phyloP scores from a whole-genome alignment of 1,140 invertebrate genomes.

The Brachionus manjavacas region DNA sequence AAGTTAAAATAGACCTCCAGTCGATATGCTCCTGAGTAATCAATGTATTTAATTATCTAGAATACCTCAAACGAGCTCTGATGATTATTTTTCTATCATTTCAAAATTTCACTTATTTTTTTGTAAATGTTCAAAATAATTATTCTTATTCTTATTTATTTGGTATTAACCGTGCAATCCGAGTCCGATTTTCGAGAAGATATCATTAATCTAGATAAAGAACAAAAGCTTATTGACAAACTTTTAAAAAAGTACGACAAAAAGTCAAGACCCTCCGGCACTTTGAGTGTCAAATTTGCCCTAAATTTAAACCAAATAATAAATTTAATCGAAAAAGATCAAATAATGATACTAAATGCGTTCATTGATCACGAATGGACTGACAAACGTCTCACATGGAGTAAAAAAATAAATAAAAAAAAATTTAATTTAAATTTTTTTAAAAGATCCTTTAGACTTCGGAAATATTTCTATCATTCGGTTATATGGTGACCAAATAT shows the following conservation, averaged over 20 bases:
- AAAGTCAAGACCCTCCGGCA: slow-evolving; percentile 28
- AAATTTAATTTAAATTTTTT: neutral
- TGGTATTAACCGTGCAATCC: neutral
- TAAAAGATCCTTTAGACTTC: slow-evolving; percentile 7
- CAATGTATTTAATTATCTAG: neutral
- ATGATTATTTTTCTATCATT: neutral
- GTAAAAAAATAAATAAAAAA: neutral
- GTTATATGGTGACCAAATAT: slow-evolving; percentile 5
- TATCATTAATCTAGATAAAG: neutral
- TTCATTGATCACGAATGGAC: slow-evolving; percentile 43
- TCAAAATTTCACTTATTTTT: neutral
- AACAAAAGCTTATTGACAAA: neutral
- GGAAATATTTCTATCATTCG: slow-evolving; percentile 16
- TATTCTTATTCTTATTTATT: neutral
- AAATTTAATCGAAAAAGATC: slow-evolving; percentile 42
- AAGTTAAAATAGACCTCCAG: neutral
- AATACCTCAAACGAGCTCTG: neutral
- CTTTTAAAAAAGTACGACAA: slow-evolving; percentile 34
- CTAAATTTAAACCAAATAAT: slow-evolving; percentile 41
- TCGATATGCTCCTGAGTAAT: neutral
- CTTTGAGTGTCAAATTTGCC: slow-evolving; percentile 26
- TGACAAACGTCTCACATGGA: slow-evolving; percentile 31
- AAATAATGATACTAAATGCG: slow-evolving; percentile 41
- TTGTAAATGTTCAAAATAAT: slow-evolving; percentile 1
- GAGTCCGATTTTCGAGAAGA: neutral